Conservation (phyloP, 1,140 invertebrate genomes). For the Heliconius eleuchia region DNA sequence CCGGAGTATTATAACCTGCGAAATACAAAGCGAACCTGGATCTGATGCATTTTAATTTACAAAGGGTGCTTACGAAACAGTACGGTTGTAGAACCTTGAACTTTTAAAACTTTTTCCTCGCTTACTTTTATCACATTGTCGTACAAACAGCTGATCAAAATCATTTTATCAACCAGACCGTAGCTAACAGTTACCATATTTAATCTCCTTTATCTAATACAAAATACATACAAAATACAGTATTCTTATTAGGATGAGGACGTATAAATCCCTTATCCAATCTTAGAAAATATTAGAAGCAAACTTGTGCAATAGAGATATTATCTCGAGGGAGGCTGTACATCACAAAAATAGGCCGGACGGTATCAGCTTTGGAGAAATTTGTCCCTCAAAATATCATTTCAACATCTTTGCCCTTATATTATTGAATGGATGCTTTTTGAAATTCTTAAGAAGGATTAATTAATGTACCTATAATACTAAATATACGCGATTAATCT, state of each 20-base stretch:
- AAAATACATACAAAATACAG: neutral
- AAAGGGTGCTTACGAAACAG: too few relatives aligned
- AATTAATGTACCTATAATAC: too few relatives aligned
- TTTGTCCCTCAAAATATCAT: neutral
- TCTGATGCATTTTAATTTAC: too few relatives aligned
- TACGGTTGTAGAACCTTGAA: too few relatives aligned
- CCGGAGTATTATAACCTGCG: too few relatives aligned
- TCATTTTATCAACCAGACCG: too few relatives aligned
- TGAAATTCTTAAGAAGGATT: too few relatives aligned
- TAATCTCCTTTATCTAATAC: neutral
- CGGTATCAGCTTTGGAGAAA: neutral
- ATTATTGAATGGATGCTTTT: neutral
- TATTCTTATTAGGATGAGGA: neutral
- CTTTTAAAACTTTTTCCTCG: too few relatives aligned
- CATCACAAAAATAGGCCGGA: conserved; percentile 7
- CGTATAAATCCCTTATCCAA: conserved; percentile 12
- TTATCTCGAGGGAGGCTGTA: conserved; percentile 14
- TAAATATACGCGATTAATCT: too few relatives aligned
- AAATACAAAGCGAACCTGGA: too few relatives aligned
- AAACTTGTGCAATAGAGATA: conserved; percentile 8
- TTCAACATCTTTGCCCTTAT: neutral
- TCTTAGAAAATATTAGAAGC: conserved; percentile 15
- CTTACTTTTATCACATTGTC: too few relatives aligned
- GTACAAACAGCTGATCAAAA: too few relatives aligned
- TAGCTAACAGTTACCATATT: neutral